Percentiles rank a stretch among this genome's conserved stretches.
These are phyloP conservation scores for Allacma fusca DNA, from an alignment of 2,888 invertebrate genomes.

Conservation along the genomic window DNA sequence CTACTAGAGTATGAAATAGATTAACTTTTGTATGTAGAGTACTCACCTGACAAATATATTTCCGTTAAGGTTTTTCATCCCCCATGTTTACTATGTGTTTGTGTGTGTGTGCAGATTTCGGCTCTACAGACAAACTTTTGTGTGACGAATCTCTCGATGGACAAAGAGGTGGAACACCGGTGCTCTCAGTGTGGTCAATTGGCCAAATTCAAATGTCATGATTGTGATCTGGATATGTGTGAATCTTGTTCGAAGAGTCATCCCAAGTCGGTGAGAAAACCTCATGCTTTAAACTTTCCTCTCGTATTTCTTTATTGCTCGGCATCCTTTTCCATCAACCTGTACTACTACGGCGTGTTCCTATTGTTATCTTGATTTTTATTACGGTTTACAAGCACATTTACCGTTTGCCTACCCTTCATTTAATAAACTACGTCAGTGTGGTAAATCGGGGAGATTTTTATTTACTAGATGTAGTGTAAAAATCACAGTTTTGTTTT, in stretches of 20 bases:
- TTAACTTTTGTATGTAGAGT: not conserved
- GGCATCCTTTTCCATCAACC: no score
- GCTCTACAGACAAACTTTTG: conserved; percentile 66
- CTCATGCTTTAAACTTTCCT: not conserved
- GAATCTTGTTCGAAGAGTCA: conserved; percentile 63
- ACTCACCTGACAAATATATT: no score
- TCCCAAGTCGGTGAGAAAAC: conserved; percentile 38
- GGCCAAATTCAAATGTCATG: conserved; percentile 65
- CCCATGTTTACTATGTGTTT: not conserved
- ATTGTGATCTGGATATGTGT: conserved; percentile 67
- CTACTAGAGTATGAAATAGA: not conserved
- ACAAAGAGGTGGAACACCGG: conserved; percentile 60
- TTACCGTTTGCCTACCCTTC: no score
- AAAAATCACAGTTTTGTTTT: not conserved
- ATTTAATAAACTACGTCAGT: no score
- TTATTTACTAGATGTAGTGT: not conserved
- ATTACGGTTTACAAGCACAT: no score
- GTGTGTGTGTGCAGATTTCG: conserved; percentile 59
- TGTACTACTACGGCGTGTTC: no score
- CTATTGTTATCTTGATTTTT: no score
- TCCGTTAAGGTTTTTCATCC: not conserved
- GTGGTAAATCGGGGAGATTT: no score
- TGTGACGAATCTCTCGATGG: conserved; percentile 65
- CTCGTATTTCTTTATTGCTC: not conserved
- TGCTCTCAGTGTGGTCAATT: conserved; percentile 61